Evolutionary conservation across 2,113 vertebrate genomes (phyloP), one percentile per base, ranked within the genome.

Genomic region (Cariama cristata): DNA sequence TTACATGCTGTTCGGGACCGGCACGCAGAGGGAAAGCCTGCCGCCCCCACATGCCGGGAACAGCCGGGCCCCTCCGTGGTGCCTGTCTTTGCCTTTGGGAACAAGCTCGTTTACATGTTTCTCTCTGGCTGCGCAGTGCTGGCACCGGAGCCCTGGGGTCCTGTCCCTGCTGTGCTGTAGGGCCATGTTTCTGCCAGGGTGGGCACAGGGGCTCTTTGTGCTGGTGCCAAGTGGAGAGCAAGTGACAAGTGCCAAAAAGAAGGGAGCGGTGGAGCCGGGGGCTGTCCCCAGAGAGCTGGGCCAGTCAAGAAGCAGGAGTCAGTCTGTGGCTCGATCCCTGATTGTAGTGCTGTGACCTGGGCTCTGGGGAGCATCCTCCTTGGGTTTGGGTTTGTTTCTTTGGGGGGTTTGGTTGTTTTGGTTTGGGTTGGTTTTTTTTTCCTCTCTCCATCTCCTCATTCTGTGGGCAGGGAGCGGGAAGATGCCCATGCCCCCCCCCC

Each of bases 171-270:
- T 11, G 9, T 2, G 0, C 85, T 26, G 4, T 49, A 73, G 81
- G 40, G 79, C 66, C 28, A 0, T 33, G 40, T 45, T 75, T 88
- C 91, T 30, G 38, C 66, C 63, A 28, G 8, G 23, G 3, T 68
- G 71, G 56, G 72, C 40, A 32, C 6, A 0, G 6, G 74, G 76
- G 40, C 52, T 53, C 67, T 83, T 93, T 69, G 50, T 71, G 77
- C 53, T 76, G 79, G 83, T 93, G 93, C 77, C 80, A 94, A 93
- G 96, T 2, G 42, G 92, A 91, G 82, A 96, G 77, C 92, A 45
- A 97, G 84, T 67, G 86, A 80, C 90, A 96, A 97, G 97, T 97
- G 96, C 96, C 97, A 97, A 97, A 97, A 94, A 76, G 40, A 73
- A 67, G 30, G 63, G 63, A 79, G 79, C 91, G 79, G 63, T 2